phyloP scores from a whole-genome alignment of 2,797 vertebrate species.

The Gila robusta region DNA sequence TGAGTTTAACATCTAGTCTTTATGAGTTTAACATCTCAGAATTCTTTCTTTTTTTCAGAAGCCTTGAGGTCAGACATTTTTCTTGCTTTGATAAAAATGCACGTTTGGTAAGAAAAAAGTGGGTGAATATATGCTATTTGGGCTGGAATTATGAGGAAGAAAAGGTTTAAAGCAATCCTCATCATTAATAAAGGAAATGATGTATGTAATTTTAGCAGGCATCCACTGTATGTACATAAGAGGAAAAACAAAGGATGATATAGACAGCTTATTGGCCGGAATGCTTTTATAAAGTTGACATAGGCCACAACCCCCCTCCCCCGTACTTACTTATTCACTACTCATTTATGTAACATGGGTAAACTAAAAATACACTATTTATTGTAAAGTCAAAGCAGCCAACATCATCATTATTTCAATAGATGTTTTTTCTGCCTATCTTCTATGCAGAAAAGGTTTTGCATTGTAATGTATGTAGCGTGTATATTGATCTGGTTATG shows the following conservation, averaged over 20 bases:
- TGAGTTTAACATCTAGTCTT: slow-evolving; percentile 48
- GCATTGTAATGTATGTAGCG: slow-evolving; percentile 49
- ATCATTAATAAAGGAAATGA: slow-evolving; percentile 42
- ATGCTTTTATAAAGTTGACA: slow-evolving; percentile 66
- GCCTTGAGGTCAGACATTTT: slow-evolving; percentile 29
- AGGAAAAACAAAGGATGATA: slow-evolving; percentile 46
- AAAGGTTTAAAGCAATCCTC: slow-evolving; percentile 41
- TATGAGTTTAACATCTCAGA: slow-evolving; percentile 49
- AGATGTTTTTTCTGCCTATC: slow-evolving; percentile 59
- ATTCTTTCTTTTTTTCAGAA: slow-evolving; percentile 39
- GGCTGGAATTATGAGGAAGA: slow-evolving; percentile 8
- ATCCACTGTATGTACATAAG: slow-evolving; percentile 60
- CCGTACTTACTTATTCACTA: slow-evolving; percentile 41
- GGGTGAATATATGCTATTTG: slow-evolving; percentile 41
- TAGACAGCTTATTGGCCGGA: slow-evolving; percentile 61
- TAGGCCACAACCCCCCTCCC: slow-evolving; percentile 46
- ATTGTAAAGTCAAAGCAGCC: slow-evolving; percentile 72
- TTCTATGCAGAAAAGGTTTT: slow-evolving; percentile 59
- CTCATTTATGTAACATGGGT: slow-evolving; percentile 62
- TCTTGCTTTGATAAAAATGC: slow-evolving; percentile 46
- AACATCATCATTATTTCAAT: slow-evolving; percentile 55
- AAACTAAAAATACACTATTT: slow-evolving; percentile 70
- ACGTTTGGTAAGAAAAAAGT: slow-evolving; percentile 39
- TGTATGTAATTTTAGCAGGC: slow-evolving; percentile 54
- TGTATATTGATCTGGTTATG: slow-evolving; percentile 46